phyloP scores from a whole-genome alignment of 2,797 vertebrate genomes.

The Cyprinodon diabolis region DNA sequence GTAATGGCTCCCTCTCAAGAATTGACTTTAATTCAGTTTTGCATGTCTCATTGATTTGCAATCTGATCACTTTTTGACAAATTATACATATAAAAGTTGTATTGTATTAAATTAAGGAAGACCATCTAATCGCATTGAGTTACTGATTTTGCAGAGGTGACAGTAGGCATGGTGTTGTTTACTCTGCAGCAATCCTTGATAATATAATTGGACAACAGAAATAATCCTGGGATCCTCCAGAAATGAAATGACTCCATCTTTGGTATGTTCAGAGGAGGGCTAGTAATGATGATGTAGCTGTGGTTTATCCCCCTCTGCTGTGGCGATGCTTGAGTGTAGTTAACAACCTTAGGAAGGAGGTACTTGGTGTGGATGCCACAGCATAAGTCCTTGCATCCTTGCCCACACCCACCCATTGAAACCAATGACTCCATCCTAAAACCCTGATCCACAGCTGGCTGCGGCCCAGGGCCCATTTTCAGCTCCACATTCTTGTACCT shows the following conservation, averaged over 20 bases:
- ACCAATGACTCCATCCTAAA: slow-evolving; percentile 44
- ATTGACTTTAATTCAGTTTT: background rate
- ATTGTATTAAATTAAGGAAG: too few relatives aligned
- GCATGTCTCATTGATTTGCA: background rate
- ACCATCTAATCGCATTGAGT: too few relatives aligned
- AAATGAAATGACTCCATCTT: slow-evolving; percentile 27
- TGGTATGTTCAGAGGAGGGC: slow-evolving; percentile 59
- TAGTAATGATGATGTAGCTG: slow-evolving; percentile 58
- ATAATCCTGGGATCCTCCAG: slow-evolving; percentile 12
- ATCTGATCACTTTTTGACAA: background rate
- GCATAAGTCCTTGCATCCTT: slow-evolving; percentile 31
- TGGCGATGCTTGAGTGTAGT: slow-evolving; percentile 62
- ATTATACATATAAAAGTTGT: background rate
- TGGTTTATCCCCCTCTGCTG: slow-evolving; percentile 45
- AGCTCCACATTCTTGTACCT: slow-evolving; percentile 37
- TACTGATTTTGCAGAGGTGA: too few relatives aligned
- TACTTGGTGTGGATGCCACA: slow-evolving; percentile 48
- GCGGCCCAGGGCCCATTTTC: slow-evolving; percentile 43
- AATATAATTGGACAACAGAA: background rate
- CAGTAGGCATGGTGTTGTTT: too few relatives aligned
- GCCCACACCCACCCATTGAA: slow-evolving; percentile 26
- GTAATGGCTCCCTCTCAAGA: background rate
- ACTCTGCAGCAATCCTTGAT: too few relatives aligned
- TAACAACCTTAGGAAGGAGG: slow-evolving; percentile 60
- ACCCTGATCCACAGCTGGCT: slow-evolving; percentile 29